Percentiles rank a stretch among this genome's conserved stretches.
These are phyloP conservation scores for Antennarius striatus DNA, from an alignment of 2,113 vertebrate species.

Conservation along the genomic window DNA sequence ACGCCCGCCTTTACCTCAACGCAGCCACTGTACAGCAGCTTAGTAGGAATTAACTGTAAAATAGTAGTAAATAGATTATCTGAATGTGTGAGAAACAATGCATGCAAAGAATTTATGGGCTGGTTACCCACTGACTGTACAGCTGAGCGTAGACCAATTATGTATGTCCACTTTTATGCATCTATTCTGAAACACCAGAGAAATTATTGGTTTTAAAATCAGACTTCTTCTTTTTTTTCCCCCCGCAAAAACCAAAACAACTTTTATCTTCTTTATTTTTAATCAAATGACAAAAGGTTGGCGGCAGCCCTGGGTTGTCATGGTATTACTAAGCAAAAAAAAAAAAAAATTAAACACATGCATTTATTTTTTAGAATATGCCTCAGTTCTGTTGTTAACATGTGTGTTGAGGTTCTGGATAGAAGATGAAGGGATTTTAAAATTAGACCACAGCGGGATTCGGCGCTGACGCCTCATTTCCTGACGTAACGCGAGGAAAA, in stretches of 20 bases:
- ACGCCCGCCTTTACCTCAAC: slow-evolving; percentile 69
- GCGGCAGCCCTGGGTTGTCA: slow-evolving; percentile 26
- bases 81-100: slow-evolving; percentile 66
- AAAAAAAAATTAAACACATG: background rate
- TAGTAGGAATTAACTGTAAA: slow-evolving; percentile 66
- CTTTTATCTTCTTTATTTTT: slow-evolving; percentile 7
- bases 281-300: slow-evolving; percentile 7
- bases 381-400: slow-evolving; percentile 20
- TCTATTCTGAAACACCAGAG: slow-evolving; percentile 53
- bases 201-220: slow-evolving; percentile 61
- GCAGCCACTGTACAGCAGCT: slow-evolving; percentile 68
- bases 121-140: slow-evolving; percentile 76
- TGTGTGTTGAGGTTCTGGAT: slow-evolving; percentile 15
- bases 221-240: slow-evolving; percentile 37
- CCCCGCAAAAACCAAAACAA: slow-evolving; percentile 18
- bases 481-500: slow-evolving; percentile 4
- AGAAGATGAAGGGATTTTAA: slow-evolving; percentile 23
- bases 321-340: slow-evolving; percentile 30
- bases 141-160: slow-evolving; percentile 61
- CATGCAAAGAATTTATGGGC: slow-evolving; percentile 67
- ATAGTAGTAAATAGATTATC: slow-evolving; percentile 66
- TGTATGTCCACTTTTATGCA: slow-evolving; percentile 71
- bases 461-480: slow-evolving; percentile 8
- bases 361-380: slow-evolving; percentile 21
- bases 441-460: slow-evolving; percentile 9